phyloP scores from a whole-genome alignment of 2,797 vertebrate genomes.

The Esox masquinongy region DNA sequence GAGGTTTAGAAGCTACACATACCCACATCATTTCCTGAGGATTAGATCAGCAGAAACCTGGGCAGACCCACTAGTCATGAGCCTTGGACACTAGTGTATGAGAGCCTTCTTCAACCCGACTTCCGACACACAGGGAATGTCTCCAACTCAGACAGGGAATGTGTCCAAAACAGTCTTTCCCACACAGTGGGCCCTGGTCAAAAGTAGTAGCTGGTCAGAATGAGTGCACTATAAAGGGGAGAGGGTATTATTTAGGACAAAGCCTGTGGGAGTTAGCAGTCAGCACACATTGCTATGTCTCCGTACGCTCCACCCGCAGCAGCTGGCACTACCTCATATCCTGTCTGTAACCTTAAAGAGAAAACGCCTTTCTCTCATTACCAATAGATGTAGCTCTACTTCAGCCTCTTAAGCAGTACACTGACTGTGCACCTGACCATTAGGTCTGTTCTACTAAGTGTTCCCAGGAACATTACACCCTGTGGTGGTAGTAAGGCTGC shows the following conservation, averaged over 20 bases:
- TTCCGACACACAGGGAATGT: too few relatives aligned
- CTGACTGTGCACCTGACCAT: neutral
- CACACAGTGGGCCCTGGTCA: too few relatives aligned
- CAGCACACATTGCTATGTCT: neutral
- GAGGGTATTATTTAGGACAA: neutral
- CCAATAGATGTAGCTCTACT: neutral
- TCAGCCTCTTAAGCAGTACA: neutral
- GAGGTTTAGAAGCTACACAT: neutral
- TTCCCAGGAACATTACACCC: neutral
- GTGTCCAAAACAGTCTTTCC: too few relatives aligned
- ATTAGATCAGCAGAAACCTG: neutral
- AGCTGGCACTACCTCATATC: conserved; percentile 1
- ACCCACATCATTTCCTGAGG: neutral
- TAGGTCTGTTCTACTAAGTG: neutral
- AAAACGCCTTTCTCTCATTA: neutral
- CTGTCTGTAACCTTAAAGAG: neutral
- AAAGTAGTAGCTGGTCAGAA: too few relatives aligned
- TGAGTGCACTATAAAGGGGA: neutral
- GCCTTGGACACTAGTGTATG: neutral
- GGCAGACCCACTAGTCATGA: neutral
- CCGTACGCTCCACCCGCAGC: neutral
- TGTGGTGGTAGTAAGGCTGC: neutral
- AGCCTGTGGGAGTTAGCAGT: neutral
- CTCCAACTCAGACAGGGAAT: neutral
- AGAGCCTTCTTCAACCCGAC: neutral